Evolutionary conservation across 2,797 vertebrate species (phyloP).

Genomic region (Anisognathus igniventris): DNA sequence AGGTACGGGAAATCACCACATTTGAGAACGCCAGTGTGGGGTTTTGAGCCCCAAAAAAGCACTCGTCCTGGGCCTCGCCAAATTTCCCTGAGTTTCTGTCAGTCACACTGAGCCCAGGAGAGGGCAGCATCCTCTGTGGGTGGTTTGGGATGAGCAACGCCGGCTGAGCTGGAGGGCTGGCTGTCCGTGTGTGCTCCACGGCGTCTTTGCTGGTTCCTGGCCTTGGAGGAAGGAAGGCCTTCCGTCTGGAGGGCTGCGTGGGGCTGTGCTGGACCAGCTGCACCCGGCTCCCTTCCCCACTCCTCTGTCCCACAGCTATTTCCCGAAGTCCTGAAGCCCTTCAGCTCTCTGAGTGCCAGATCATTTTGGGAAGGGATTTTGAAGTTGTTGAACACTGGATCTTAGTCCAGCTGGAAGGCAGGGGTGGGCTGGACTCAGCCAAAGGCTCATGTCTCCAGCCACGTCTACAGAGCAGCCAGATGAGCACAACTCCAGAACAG

Average conservation of each 20-base stretch:
- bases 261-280: neutral
- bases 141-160: neutral
- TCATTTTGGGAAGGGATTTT: fast-evolving
- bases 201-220: neutral
- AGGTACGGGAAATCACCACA: neutral
- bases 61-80: no score
- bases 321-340: neutral
- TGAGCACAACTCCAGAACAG: fast-evolving
- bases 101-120: neutral
- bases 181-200: fast-evolving
- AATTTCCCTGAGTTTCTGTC: neutral
- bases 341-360: neutral
- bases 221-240: neutral
- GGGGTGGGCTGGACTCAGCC: neutral
- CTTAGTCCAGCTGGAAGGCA: neutral
- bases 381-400: neutral
- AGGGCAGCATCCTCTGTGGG: slow-evolving; percentile 35
- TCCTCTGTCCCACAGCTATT: neutral
- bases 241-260: neutral
- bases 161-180: neutral
- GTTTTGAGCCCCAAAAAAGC: neutral
- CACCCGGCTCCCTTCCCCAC: neutral
- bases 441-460: neutral
- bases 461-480: neutral
- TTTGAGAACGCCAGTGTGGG: fast-evolving